A percentile compares a stretch with the other conserved stretches of the same genome.
Evolutionary conservation across 2,888 invertebrate species (phyloP).

Genomic region (Polydrusus cervinus): DNA sequence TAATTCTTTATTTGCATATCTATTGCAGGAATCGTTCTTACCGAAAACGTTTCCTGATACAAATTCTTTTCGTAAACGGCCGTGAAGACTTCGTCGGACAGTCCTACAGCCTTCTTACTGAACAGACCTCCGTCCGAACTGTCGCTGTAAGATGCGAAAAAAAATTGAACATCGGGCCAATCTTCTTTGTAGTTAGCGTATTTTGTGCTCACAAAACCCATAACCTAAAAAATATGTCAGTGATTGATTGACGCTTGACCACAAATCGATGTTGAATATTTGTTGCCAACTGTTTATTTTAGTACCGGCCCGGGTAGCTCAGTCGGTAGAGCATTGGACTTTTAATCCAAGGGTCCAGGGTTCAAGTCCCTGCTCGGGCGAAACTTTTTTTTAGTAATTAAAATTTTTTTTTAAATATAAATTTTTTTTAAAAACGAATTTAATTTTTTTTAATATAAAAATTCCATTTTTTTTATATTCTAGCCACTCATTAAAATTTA

Average conservation of each 20-base stretch:
- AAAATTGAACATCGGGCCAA: slow-evolving; percentile 87
- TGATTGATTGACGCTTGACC: no score
- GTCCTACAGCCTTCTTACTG: slow-evolving; percentile 79
- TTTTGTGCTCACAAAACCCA: slow-evolving; percentile 76
- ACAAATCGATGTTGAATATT: no score
- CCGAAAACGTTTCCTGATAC: slow-evolving; percentile 69
- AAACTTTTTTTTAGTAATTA: slow-evolving; percentile 63
- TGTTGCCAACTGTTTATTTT: background rate
- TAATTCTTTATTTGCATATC: no score
- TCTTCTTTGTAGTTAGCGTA: slow-evolving; percentile 79
- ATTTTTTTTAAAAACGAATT: background rate
- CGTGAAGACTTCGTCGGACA: slow-evolving; percentile 80
- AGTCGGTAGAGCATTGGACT: slow-evolving; percentile 85
- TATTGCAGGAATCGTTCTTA: no score
- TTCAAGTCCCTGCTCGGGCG: slow-evolving; percentile 85
- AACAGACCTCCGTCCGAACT: slow-evolving; percentile 86
- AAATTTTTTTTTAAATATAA: slow-evolving; percentile 35
- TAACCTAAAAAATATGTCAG: slow-evolving; percentile 54
- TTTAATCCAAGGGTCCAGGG: slow-evolving; percentile 87
- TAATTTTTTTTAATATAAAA: no score
- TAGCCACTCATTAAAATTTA: no score
- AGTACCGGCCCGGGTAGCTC: slow-evolving; percentile 78
- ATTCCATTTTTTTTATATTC: no score
- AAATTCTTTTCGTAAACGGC: slow-evolving; percentile 81
- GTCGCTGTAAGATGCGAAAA: slow-evolving; percentile 82